These are phyloP conservation scores for Agrotis puta DNA, from an alignment of 2,888 invertebrate species.

Conservation along the genomic window DNA sequence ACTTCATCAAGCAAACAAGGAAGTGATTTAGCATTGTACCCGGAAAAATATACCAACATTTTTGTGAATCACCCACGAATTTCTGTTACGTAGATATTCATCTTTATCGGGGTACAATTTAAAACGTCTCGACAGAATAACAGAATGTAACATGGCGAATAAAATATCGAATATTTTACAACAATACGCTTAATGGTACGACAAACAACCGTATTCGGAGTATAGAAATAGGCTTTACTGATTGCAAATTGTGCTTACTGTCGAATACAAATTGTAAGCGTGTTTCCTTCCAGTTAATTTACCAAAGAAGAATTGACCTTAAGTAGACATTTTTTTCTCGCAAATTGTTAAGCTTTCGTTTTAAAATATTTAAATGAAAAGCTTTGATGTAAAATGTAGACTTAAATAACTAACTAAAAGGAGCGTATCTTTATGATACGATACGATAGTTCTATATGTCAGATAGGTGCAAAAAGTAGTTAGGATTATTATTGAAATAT, in stretches of 20 bases:
- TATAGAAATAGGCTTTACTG: conserved; percentile 84
- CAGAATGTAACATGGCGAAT: conserved; percentile 52
- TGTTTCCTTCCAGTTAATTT: conserved; percentile 82
- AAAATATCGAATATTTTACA: conserved; percentile 69
- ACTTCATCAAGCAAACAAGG: conserved; percentile 50
- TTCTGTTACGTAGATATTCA: conserved; percentile 36
- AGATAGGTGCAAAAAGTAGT: too few species aligned
- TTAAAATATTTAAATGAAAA: conserved; percentile 61
- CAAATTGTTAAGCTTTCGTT: conserved; percentile 70
- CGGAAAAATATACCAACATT: conserved; percentile 46
- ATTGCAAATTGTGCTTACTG: conserved; percentile 88
- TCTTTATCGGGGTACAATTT: conserved; percentile 48
- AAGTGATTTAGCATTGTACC: conserved; percentile 46
- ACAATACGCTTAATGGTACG: conserved; percentile 76
- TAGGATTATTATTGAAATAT: too few species aligned
- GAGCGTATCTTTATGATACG: neutral
- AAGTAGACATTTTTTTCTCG: conserved; percentile 73
- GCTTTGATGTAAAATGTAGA: conserved; percentile 49
- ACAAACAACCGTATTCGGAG: conserved; percentile 77
- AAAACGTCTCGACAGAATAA: conserved; percentile 54
- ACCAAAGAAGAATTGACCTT: conserved; percentile 77
- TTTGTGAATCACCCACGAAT: conserved; percentile 40
- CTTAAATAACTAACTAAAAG: conserved; percentile 38
- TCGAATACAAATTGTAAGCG: conserved; percentile 85
- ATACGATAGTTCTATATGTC: too few species aligned